These are phyloP conservation scores for Poeciliopsis presidionis DNA, from an alignment of 2,797 vertebrate genomes.

Conservation along the genomic window DNA sequence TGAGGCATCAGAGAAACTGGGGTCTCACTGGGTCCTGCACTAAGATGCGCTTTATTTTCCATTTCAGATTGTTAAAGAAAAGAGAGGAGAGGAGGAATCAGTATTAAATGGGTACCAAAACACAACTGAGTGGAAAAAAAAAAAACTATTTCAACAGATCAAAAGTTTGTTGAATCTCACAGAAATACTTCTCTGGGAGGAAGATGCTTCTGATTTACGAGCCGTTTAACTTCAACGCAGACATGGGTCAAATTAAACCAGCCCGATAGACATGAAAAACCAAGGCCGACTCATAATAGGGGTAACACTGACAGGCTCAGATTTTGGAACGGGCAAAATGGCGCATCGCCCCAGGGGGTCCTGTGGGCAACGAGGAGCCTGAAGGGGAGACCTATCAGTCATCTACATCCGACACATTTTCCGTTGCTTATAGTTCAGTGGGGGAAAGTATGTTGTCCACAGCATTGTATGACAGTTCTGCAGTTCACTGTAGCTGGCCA, in stretches of 20 bases:
- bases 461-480: not conserved
- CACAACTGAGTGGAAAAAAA: not conserved
- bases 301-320: not conserved
- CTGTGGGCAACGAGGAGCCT: not conserved
- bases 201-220: not conserved
- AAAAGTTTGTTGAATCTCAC: not conserved
- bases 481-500: not conserved
- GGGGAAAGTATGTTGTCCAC: not conserved
- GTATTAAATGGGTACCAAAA: not conserved
- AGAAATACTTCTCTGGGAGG: not conserved
- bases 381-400: not conserved
- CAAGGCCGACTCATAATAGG: no score
- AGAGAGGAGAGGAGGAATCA: not conserved
- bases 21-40: not conserved
- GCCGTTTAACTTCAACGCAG: not conserved
- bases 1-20: constrained; percentile 19
- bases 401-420: not conserved
- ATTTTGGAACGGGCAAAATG: not conserved
- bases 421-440: not conserved
- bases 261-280: not conserved
- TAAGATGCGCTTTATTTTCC: not conserved
- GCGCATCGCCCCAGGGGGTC: not conserved
- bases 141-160: not conserved
- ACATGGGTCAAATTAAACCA: not conserved
- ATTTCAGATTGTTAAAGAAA: not conserved